Evolutionary conservation across 2,888 invertebrate genomes (phyloP), one percentile per base, ranked within the genome.

Genomic region (Eristalis arbustorum): DNA sequence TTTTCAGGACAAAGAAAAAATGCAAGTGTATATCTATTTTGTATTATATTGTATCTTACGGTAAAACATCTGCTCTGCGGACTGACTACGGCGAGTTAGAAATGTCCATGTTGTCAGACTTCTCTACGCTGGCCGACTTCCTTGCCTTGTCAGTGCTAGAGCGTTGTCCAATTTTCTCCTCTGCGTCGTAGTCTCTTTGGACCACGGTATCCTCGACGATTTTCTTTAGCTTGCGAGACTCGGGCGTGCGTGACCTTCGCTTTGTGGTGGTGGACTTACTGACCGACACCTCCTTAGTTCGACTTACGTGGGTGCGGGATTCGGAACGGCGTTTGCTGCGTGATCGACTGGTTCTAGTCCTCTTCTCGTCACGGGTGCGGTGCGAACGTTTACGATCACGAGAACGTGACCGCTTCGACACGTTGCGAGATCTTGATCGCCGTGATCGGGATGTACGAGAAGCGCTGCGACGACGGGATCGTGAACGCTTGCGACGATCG

Each of bases 31-130:
- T 49, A 67, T 61, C 40, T n/a, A 66, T 31, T 64, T 56, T 72
- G 3, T 74, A 64, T 68, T 68, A 49, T 49, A 68, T 76, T 63
- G 62, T 73, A 80, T 85, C 73, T 85, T 81, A 81, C 76, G 76
- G 25, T 73, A 49, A 76, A 56, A 28, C 31, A 74, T 28, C 64
- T 25, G 31, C 8, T 28, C 18, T 25, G 3, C 0, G 49, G 49
- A 1, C 49, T 49, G 49, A 49, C 25, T 94, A 96, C 74, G 96
- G 96, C 80, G 96, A 96, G 92, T 96, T 96, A 18, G 96, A 96
- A 92, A 96, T 96, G 91, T 96, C 96, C 96, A 96, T 96, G 91
- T 96, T 96, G 92, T 96, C 96, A 1, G 95, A 92, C 89, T 94
- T 94, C 89, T 94, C 94, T 5, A 88, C 93, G 89, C 92, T 94